Conservation (phyloP, 2,113 vertebrate species). For the Paedocypris sp. region DNA sequence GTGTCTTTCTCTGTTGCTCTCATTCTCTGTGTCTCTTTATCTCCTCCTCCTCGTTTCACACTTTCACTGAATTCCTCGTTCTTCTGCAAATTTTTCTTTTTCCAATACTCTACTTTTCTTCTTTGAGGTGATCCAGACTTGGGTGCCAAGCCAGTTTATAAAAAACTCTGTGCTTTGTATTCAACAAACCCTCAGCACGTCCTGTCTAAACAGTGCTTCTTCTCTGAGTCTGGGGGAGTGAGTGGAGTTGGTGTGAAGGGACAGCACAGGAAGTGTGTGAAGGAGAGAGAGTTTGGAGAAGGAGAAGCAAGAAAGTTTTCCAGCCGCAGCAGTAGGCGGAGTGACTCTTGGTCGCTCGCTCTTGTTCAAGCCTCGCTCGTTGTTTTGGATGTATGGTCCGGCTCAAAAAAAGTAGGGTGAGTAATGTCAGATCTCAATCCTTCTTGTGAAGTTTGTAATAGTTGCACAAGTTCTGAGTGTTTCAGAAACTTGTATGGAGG, state of each 20-base stretch:
- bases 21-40: background rate
- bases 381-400: conserved; percentile 32
- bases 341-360: conserved; percentile 28
- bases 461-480: background rate
- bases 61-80: background rate
- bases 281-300: conserved; percentile 25
- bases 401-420: conserved; percentile 39
- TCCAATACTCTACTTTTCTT: background rate
- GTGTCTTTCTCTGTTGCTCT: background rate
- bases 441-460: background rate
- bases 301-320: conserved; percentile 46
- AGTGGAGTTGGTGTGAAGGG: conserved; percentile 57
- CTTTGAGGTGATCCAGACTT: conserved; percentile 33
- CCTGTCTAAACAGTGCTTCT: conserved; percentile 49
- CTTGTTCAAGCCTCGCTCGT: conserved; percentile 11
- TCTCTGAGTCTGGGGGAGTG: conserved; percentile 40
- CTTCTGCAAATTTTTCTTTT: background rate
- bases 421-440: conserved; percentile 27
- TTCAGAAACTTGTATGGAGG: too few species aligned
- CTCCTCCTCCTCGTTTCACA: background rate
- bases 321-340: conserved; percentile 24
- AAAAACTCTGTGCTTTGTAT: conserved; percentile 36
- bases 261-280: conserved; percentile 53
- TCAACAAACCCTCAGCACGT: conserved; percentile 37
- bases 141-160: conserved; percentile 36